These are phyloP conservation scores for Conus ventricosus DNA, from an alignment of 1,140 invertebrate species.

Conservation along the genomic window DNA sequence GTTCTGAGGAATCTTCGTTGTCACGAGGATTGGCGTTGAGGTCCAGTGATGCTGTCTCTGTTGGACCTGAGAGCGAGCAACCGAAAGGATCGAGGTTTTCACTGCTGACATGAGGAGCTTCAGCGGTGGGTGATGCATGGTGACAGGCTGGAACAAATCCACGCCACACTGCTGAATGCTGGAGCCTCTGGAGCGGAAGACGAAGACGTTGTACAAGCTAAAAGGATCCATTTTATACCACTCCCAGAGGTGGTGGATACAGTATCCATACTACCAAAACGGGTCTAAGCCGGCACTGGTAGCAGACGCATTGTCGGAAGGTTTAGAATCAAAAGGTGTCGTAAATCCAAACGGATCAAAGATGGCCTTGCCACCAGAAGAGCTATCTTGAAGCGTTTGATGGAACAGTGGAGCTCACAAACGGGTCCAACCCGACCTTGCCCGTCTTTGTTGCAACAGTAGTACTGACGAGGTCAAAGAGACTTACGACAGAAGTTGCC, in stretches of 20 bases:
- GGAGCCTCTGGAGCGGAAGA: not conserved
- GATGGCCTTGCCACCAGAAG: not conserved
- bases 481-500: too few relatives aligned
- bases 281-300: not conserved
- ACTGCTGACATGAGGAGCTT: not conserved
- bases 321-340: not conserved
- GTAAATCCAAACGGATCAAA: not conserved
- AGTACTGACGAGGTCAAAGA: too few relatives aligned
- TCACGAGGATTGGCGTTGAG: not conserved
- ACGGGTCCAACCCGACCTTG: too few relatives aligned
- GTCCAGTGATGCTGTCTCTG: not conserved
- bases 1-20: not conserved
- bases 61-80: not conserved
- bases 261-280: not conserved
- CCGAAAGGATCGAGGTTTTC: not conserved
- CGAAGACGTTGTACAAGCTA: not conserved
- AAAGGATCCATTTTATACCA: not conserved
- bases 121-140: not conserved
- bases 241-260: not conserved
- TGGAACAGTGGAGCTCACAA: not conserved
- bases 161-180: not conserved
- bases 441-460: too few relatives aligned
- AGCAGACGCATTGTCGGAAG: not conserved
- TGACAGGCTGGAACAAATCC: not conserved
- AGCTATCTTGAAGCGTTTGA: not conserved